These are phyloP conservation scores for Aegotheles bennettii DNA, from an alignment of 2,113 vertebrate species.

Conservation along the genomic window DNA sequence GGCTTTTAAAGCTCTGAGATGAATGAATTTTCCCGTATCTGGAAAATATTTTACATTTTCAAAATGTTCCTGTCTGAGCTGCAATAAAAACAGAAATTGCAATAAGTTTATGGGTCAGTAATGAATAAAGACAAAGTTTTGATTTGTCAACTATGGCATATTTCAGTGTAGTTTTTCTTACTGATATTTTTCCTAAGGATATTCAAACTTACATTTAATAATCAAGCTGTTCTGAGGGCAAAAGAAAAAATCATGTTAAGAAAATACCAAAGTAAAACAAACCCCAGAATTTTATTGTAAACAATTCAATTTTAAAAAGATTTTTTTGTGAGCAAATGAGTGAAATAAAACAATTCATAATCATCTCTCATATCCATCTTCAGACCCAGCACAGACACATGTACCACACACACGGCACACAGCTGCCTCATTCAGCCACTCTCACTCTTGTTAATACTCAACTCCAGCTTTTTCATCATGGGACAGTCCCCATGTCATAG, in stretches of 20 bases:
- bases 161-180: background rate
- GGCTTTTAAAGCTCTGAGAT: background rate
- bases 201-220: background rate
- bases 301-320: background rate
- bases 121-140: background rate
- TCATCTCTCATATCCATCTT: background rate
- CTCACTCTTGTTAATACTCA: background rate
- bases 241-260: background rate
- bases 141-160: background rate
- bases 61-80: background rate
- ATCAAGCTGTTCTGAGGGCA: background rate
- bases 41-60: background rate
- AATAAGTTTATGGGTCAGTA: background rate
- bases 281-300: background rate
- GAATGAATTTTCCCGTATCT: background rate
- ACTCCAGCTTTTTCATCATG: background rate
- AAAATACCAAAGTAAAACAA: background rate
- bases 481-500: background rate
- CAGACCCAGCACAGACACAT: accelerated
- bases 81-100: background rate
- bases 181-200: background rate
- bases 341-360: background rate
- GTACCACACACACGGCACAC: accelerated
- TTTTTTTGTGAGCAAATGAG: background rate
- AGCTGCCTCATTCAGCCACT: background rate